Percentiles rank a stretch among this genome's conserved stretches.
Conservation (phyloP, 2,113 vertebrate species). For the Hippocampus zosterae region DNA sequence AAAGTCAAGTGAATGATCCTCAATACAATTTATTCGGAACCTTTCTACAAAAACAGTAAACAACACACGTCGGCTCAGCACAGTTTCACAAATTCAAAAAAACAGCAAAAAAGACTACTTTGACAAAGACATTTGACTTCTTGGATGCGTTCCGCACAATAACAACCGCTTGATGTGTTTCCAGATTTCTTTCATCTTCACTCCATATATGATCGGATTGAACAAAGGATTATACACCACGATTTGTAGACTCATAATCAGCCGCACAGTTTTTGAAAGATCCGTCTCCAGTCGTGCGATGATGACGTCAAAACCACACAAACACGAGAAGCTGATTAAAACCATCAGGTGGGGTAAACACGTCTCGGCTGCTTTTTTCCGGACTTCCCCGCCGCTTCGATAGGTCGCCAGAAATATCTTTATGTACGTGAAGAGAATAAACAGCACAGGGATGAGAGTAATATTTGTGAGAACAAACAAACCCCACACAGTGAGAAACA, state of each 20-base stretch:
- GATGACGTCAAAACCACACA: slow-evolving; percentile 1
- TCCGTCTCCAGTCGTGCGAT: not conserved
- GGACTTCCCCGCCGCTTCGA: not conserved
- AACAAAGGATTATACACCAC: slow-evolving; percentile 3
- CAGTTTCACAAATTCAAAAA: not conserved
- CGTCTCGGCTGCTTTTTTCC: not conserved
- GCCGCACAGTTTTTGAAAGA: not conserved
- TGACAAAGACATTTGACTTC: not conserved
- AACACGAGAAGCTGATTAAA: slow-evolving; percentile 2
- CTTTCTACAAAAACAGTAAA: not conserved
- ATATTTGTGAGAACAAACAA: not conserved
- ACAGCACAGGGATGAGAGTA: not conserved
- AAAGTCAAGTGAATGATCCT: not conserved
- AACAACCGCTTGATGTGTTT: not conserved
- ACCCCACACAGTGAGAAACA: not conserved
- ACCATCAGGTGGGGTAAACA: slow-evolving; percentile 3
- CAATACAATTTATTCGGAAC: not conserved
- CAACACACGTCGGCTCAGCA: not conserved
- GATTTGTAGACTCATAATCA: not conserved
- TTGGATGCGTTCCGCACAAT: not conserved
- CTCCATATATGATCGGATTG: not conserved
- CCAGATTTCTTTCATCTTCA: slow-evolving; percentile 5
- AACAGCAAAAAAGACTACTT: not conserved
- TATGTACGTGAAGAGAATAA: not conserved
- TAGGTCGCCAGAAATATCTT: not conserved